phyloP scores from a whole-genome alignment of 64 coral and sea anemone species.

The Orbicella faveolata region DNA sequence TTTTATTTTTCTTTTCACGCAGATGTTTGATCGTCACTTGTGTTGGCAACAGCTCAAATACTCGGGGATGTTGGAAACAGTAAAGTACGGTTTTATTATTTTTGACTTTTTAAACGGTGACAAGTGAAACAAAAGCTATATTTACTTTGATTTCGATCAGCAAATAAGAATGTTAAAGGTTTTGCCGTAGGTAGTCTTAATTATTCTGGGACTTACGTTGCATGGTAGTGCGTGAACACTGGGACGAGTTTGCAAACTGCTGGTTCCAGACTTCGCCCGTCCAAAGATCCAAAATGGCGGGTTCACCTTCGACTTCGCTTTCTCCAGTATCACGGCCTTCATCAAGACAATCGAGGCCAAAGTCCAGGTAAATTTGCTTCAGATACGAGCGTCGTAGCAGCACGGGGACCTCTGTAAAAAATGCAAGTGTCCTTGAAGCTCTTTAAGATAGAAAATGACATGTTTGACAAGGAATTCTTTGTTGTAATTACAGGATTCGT shows the following conservation, averaged over 20 bases:
- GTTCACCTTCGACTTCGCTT: not conserved
- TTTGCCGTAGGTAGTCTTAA: not conserved
- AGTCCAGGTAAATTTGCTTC: not conserved
- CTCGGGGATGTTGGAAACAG: slow-evolving; percentile 66
- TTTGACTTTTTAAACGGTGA: not conserved
- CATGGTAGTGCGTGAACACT: not conserved
- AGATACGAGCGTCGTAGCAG: not conserved
- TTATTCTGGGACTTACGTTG: no score
- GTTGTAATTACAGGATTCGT: slow-evolving; percentile 48
- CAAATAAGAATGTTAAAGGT: no score
- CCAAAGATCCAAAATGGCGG: slow-evolving; percentile 14
- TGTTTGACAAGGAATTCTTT: not conserved
- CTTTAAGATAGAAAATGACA: not conserved
- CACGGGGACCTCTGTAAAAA: not conserved
- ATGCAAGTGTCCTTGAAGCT: not conserved
- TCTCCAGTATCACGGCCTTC: not conserved
- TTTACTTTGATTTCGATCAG: no score
- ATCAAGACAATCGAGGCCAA: not conserved
- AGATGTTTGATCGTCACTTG: slow-evolving; percentile 54
- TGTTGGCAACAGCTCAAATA: slow-evolving; percentile 72
- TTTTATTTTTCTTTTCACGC: not conserved
- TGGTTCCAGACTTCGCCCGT: not conserved
- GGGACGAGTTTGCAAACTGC: not conserved
- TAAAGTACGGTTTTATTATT: slow-evolving; percentile 15
- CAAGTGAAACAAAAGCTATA: no score